Evolutionary conservation across 2,113 vertebrate species (phyloP).

Genomic region (Pachyramphus minor): DNA sequence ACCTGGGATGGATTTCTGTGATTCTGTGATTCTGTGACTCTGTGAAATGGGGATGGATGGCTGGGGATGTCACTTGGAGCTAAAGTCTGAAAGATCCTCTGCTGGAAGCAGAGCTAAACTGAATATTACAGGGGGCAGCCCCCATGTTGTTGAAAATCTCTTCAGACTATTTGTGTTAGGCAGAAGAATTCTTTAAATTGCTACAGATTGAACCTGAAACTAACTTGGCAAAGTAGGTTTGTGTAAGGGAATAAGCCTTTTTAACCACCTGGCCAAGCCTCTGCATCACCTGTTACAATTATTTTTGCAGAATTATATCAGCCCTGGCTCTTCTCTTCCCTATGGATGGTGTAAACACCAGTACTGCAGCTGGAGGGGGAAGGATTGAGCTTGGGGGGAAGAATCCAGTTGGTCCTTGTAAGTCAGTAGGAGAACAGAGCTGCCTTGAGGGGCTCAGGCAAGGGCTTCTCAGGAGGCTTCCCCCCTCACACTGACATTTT

Average conservation of each 20-base stretch:
- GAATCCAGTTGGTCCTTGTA: background rate
- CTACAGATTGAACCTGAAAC: background rate
- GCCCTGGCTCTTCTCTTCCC: background rate
- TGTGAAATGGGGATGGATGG: fast-evolving
- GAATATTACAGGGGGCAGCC: fast-evolving
- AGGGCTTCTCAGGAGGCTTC: background rate
- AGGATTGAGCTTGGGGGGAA: background rate
- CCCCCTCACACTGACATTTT: background rate
- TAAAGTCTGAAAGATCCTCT: background rate
- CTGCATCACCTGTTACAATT: background rate
- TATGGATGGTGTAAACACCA: background rate
- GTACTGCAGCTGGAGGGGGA: background rate
- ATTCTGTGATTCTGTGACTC: background rate
- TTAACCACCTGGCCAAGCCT: background rate
- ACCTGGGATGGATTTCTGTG: background rate
- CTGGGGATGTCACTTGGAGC: background rate
- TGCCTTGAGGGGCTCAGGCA: background rate
- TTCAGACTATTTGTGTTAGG: background rate
- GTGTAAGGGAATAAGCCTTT: background rate
- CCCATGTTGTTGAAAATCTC: background rate
- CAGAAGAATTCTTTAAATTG: background rate
- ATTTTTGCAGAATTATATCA: background rate
- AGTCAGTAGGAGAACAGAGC: background rate
- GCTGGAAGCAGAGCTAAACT: background rate
- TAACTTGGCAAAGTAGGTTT: background rate